Conservation (phyloP, 2,888 invertebrate species). For the Petrophora chlorosata region DNA sequence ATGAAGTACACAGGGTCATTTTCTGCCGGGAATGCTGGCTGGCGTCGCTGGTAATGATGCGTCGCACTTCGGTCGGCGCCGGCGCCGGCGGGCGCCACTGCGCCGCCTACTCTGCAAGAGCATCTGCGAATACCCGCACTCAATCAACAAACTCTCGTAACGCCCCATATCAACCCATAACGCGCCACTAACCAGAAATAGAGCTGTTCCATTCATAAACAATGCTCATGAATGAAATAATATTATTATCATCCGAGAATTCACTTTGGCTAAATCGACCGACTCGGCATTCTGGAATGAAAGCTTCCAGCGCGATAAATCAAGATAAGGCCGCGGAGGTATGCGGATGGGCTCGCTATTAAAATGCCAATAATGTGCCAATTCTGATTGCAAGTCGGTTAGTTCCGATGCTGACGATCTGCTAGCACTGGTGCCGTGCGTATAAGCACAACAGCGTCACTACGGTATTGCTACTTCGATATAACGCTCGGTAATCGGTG, state of each 20-base stretch:
- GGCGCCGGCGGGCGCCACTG: not conserved
- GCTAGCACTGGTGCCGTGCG: slow-evolving; percentile 52
- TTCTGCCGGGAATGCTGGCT: too few relatives aligned
- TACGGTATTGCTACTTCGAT: slow-evolving; percentile 1
- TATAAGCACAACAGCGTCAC: slow-evolving; percentile 40
- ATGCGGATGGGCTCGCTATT: slow-evolving; percentile 73
- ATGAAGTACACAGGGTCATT: too few relatives aligned
- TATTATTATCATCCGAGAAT: slow-evolving; percentile 60
- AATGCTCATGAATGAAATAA: slow-evolving; percentile 68
- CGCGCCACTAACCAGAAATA: slow-evolving; percentile 69
- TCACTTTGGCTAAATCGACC: slow-evolving; percentile 60
- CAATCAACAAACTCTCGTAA: slow-evolving; percentile 55
- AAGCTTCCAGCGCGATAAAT: slow-evolving; percentile 64
- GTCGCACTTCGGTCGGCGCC: not conserved
- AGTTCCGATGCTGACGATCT: slow-evolving; percentile 49
- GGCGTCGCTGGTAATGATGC: too few relatives aligned
- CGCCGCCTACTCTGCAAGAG: not conserved
- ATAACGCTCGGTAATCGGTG: slow-evolving; percentile 1
- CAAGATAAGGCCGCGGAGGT: slow-evolving; percentile 71
- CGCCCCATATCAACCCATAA: slow-evolving; percentile 60
- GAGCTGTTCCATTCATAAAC: slow-evolving; percentile 70
- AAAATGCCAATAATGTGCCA: slow-evolving; percentile 75
- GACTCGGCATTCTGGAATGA: slow-evolving; percentile 61
- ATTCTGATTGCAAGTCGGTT: slow-evolving; percentile 62
- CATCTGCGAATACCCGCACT: slow-evolving; percentile 56